Conservation (phyloP, 2,888 invertebrate genomes). For the Gari tellinella region DNA sequence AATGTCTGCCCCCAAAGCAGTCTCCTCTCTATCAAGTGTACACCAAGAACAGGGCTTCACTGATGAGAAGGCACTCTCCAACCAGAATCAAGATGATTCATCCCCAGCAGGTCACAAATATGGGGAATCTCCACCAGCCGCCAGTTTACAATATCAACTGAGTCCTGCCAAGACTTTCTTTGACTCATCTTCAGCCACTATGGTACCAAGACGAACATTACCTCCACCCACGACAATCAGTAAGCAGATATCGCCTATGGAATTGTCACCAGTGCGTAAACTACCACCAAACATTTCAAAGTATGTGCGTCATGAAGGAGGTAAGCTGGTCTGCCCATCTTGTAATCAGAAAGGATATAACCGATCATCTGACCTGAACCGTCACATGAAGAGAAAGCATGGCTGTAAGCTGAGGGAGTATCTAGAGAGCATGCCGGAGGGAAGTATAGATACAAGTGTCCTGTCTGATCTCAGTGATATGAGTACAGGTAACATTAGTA, state of each 20-base stretch:
- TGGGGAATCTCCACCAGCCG: not conserved
- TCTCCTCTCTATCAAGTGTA: not conserved
- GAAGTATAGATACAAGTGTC: not conserved
- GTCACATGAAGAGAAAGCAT: slow-evolving; percentile 82
- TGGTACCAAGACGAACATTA: slow-evolving; percentile 48
- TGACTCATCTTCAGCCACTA: slow-evolving; percentile 36
- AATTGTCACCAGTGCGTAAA: slow-evolving; percentile 37
- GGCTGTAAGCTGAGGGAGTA: slow-evolving; percentile 72
- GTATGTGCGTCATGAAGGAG: slow-evolving; percentile 52
- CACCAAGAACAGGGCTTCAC: not conserved
- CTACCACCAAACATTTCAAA: slow-evolving; percentile 51
- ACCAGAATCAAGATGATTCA: not conserved
- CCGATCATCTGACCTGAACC: slow-evolving; percentile 79
- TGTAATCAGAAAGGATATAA: slow-evolving; percentile 76
- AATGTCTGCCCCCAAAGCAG: slow-evolving; percentile 31
- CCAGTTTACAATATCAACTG: not conserved
- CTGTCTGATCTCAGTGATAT: not conserved
- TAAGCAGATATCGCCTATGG: slow-evolving; percentile 22
- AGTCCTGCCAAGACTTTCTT: slow-evolving; percentile 6
- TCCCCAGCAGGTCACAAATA: not conserved
- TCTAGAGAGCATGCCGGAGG: slow-evolving; percentile 32
- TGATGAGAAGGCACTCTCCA: not conserved
- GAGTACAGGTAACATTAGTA: not conserved
- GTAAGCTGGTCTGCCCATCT: slow-evolving; percentile 61
- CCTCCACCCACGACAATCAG: slow-evolving; percentile 29